These are phyloP conservation scores for Drosophila equinoxialis DNA, from an alignment of 1,140 invertebrate species.

Conservation along the genomic window DNA sequence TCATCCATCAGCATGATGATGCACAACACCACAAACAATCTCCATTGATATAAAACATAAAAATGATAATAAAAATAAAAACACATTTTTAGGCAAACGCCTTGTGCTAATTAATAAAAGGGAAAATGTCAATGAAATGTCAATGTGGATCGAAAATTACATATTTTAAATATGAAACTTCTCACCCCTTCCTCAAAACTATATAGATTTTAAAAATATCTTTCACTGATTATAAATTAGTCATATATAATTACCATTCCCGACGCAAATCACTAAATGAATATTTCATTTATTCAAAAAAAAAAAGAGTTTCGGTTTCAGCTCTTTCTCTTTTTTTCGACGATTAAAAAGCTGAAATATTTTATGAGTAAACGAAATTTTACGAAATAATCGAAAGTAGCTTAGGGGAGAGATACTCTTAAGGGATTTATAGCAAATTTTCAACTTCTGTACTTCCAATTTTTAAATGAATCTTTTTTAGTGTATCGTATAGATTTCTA, in stretches of 20 bases:
- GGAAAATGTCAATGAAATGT: constrained; percentile 10
- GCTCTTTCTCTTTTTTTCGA: neutral
- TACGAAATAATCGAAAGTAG: too few relatives aligned
- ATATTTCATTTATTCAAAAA: neutral
- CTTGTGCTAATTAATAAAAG: constrained; percentile 10
- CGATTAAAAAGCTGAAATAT: neutral
- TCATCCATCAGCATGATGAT: constrained; percentile 12
- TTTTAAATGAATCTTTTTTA: too few relatives aligned
- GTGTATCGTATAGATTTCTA: too few relatives aligned
- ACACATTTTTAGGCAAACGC: constrained; percentile 6
- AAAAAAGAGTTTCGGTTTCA: neutral
- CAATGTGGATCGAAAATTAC: constrained; percentile 1
- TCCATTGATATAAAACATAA: constrained; percentile 10
- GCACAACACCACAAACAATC: constrained; percentile 6
- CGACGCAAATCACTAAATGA: neutral
- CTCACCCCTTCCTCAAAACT: too few relatives aligned
- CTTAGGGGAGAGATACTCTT: too few relatives aligned
- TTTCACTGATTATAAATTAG: too few relatives aligned
- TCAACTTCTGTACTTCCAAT: too few relatives aligned
- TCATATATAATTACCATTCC: too few relatives aligned
- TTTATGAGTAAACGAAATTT: neutral
- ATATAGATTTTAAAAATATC: neutral
- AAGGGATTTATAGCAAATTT: neutral
- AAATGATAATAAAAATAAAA: constrained; percentile 2
- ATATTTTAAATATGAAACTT: neutral